Evolutionary conservation across 2,888 invertebrate genomes (phyloP).

Genomic region (Hirtodrosophila duncani): DNA sequence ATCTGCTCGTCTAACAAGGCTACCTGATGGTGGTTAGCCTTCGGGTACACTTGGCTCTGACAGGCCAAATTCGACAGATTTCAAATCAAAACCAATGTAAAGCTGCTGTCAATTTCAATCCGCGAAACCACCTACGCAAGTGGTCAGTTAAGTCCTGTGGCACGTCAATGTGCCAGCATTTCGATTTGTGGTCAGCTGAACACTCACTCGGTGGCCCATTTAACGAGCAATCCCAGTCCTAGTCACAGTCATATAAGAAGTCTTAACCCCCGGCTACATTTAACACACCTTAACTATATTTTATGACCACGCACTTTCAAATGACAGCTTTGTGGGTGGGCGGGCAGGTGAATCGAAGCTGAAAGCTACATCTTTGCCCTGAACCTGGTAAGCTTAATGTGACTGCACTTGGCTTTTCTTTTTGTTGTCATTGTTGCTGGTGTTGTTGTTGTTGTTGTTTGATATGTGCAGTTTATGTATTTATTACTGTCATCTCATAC

Average conservation of each 20-base stretch:
- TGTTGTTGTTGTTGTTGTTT: slow-evolving; percentile 19
- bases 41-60: too few relatives aligned
- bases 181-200: slow-evolving; percentile 10
- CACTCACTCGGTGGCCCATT: background rate
- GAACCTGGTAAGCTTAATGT: slow-evolving; percentile 38
- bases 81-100: background rate
- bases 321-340: too few relatives aligned
- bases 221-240: background rate
- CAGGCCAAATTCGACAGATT: background rate
- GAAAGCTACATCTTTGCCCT: too few relatives aligned
- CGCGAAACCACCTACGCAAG: background rate
- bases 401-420: too few relatives aligned
- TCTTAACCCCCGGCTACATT: slow-evolving; percentile 37
- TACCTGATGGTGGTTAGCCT: too few relatives aligned
- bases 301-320: slow-evolving; percentile 38
- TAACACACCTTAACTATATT: slow-evolving; percentile 45
- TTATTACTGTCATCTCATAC: slow-evolving; percentile 37
- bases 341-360: too few relatives aligned
- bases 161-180: slow-evolving; percentile 8
- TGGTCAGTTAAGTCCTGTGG: slow-evolving; percentile 14
- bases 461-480: slow-evolving; percentile 37
- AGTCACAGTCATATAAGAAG: slow-evolving; percentile 22
- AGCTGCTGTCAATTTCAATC: slow-evolving; percentile 14
- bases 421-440: slow-evolving; percentile 16
- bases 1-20: too few relatives aligned